These are phyloP conservation scores for Hippolais icterina DNA, from an alignment of 2,113 vertebrate species.

Conservation along the genomic window DNA sequence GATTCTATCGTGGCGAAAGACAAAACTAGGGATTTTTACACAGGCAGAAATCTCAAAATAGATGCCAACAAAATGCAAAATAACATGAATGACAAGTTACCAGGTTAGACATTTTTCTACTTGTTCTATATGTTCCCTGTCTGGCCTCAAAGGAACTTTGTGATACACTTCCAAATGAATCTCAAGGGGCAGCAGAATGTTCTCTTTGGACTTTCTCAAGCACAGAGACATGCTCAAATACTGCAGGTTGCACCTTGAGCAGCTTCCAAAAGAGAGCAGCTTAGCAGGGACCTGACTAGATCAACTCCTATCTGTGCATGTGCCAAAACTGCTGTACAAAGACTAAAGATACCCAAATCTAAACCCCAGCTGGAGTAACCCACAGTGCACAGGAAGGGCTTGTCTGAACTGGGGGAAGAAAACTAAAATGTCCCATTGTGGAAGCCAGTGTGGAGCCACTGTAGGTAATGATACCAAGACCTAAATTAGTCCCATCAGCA, in stretches of 20 bases:
- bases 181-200: not conserved
- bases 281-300: not conserved
- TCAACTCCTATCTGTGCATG: not conserved
- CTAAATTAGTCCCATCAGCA: not conserved
- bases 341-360: not conserved
- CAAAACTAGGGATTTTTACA: not conserved
- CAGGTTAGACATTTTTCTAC: not conserved
- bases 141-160: not conserved
- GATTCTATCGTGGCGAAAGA: not conserved
- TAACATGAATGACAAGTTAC: not conserved
- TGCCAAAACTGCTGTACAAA: not conserved
- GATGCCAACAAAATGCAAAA: not conserved
- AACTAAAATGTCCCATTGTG: not conserved
- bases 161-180: not conserved
- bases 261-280: not conserved
- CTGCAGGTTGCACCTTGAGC: not conserved
- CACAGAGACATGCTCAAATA: not conserved
- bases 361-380: not conserved
- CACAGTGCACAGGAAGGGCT: not conserved
- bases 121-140: not conserved
- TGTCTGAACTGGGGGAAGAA: not conserved
- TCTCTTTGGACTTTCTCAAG: not conserved
- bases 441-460: not conserved
- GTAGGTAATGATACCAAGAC: not conserved
- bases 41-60: not conserved